Evolutionary conservation across 2,797 vertebrate genomes (phyloP), one percentile per base, ranked within the genome.

Genomic region (Mastacembelus armatus): DNA sequence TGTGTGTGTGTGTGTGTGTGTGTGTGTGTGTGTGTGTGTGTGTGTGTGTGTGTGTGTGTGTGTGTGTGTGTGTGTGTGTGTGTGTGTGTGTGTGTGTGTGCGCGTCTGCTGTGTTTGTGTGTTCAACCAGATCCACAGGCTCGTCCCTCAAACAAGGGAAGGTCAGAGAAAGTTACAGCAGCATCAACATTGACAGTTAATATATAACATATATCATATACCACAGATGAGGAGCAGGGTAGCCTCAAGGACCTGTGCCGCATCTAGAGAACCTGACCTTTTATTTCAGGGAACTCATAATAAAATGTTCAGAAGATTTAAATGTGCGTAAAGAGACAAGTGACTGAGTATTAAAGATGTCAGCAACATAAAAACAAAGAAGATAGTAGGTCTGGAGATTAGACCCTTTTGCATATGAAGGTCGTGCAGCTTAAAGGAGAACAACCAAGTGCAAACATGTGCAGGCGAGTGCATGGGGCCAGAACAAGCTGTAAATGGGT

Each of bases 151-250:
- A 64, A 54, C 49, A 35, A 38, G 11, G 16, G 22, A 59, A 50
- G 56, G 60, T 70, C 15, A 35, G n/a, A 43, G 27, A 44, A 47
- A 48, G 21, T 57, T 69, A 10, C n/a, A 36, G 22, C 68, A 32
- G 16, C 29, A 19, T 44, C 26, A 1, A 11, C 40, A 35, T 22
- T 27, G 44, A 27, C 7, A 1, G 22, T 19, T n/a, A 50, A 18
- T 2, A n/a, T n/a, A n/a, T n/a, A n/a, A n/a, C n/a, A n/a, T n/a
- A n/a, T n/a, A n/a, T n/a, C n/a, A n/a, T n/a, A n/a, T n/a, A n/a
- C n/a, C n/a, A n/a, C n/a, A n/a, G n/a, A n/a, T n/a, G n/a, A n/a
- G n/a, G n/a, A n/a, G n/a, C n/a, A n/a, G n/a, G n/a, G n/a, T n/a
- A n/a, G n/a, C n/a, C n/a, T n/a, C n/a, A n/a, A n/a, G n/a, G n/a